Conservation (phyloP, 2,113 vertebrate species). For the Erythrolamprus reginae region DNA sequence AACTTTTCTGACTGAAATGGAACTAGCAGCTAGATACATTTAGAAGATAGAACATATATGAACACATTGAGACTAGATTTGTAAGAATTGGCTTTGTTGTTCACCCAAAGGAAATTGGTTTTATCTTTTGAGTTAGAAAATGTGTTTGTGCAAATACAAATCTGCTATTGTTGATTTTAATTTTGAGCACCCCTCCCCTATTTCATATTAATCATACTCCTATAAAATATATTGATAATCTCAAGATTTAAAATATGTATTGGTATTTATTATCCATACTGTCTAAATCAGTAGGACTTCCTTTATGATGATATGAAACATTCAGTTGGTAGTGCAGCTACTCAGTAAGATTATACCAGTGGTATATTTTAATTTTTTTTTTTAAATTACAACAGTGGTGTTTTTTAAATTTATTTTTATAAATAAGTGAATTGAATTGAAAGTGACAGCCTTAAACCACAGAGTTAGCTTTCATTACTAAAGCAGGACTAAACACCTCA, state of each 20-base stretch:
- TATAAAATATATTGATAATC: background rate
- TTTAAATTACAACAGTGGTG: background rate
- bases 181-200: background rate
- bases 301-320: background rate
- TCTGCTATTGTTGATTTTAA: background rate
- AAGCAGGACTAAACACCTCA: background rate
- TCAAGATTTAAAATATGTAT: background rate
- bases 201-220: background rate
- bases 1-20: background rate
- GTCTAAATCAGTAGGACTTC: background rate
- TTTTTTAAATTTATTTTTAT: background rate
- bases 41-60: background rate
- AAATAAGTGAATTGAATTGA: background rate
- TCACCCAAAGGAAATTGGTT: background rate
- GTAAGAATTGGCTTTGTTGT: background rate
- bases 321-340: background rate
- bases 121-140: background rate
- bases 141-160: background rate
- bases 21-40: background rate
- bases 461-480: background rate
- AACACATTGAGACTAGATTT: background rate
- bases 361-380: background rate
- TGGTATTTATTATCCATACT: background rate
- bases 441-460: background rate
- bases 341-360: background rate